These are phyloP conservation scores for Neoseiulus cucumeris DNA, from an alignment of 1,140 invertebrate species.

Conservation along the genomic window DNA sequence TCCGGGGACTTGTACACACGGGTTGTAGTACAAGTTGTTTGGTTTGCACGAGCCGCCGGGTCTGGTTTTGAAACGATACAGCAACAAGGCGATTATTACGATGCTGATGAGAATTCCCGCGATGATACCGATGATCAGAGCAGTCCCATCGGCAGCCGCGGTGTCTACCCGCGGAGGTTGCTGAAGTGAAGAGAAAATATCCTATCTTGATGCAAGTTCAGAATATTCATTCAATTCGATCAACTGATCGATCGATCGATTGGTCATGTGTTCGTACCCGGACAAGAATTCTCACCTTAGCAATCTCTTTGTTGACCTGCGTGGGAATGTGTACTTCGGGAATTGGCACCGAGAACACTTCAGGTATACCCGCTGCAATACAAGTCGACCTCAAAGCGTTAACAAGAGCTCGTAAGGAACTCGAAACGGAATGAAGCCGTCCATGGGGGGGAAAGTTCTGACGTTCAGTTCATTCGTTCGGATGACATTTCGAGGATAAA, in stretches of 20 bases:
- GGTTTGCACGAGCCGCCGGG: slow-evolving; percentile 72
- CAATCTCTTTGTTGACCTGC: neutral
- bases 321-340: neutral
- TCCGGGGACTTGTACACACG: slow-evolving; percentile 22
- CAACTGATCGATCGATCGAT: neutral
- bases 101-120: slow-evolving; percentile 74
- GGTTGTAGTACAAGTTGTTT: slow-evolving; percentile 45
- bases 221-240: too few species aligned
- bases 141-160: slow-evolving; percentile 27
- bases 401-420: neutral
- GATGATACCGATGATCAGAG: slow-evolving; percentile 64
- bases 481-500: too few species aligned
- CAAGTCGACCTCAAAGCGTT: neutral
- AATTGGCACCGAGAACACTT: slow-evolving; percentile 1
- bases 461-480: too few species aligned
- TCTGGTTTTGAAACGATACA: slow-evolving; percentile 67
- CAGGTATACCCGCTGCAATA: neutral
- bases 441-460: too few species aligned
- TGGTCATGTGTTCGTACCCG: neutral
- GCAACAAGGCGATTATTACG: slow-evolving; percentile 65
- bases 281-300: neutral
- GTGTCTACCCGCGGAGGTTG: neutral
- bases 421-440: too few species aligned
- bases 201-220: too few species aligned
- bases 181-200: neutral